These are phyloP conservation scores for Eristalinus sepulchralis DNA, from an alignment of 2,888 invertebrate genomes.

Conservation along the genomic window DNA sequence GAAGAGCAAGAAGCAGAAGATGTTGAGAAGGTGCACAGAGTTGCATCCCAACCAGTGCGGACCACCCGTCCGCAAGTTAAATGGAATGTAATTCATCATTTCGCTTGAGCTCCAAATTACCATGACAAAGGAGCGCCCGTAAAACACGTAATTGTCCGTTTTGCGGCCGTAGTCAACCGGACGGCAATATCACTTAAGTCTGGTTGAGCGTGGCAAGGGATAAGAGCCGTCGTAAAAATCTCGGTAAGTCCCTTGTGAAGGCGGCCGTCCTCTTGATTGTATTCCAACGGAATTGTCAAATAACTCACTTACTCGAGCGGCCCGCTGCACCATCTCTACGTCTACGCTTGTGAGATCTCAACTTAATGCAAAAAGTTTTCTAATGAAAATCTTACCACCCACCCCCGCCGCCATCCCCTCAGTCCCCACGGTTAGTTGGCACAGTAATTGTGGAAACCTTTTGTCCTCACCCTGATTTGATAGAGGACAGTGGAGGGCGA, in stretches of 20 bases:
- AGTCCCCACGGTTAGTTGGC: constrained; percentile 38
- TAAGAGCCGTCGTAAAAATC: constrained; percentile 43
- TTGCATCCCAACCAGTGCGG: not conserved
- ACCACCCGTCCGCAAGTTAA: not conserved
- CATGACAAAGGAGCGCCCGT: constrained; percentile 55
- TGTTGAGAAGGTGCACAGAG: not conserved
- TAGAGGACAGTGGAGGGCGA: not conserved
- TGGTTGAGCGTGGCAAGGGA: constrained; percentile 39
- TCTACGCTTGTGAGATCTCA: constrained; percentile 59
- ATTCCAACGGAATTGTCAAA: constrained; percentile 27
- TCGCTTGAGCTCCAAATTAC: constrained; percentile 48
- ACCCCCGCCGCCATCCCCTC: not conserved
- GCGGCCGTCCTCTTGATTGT: constrained; percentile 18
- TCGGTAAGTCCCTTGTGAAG: constrained; percentile 7
- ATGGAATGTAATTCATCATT: constrained; percentile 54
- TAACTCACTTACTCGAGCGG: constrained; percentile 24
- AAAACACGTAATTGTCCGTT: constrained; percentile 48
- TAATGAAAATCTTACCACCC: constrained; percentile 56
- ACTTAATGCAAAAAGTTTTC: constrained; percentile 68
- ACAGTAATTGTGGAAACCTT: constrained; percentile 59
- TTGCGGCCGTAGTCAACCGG: not conserved
- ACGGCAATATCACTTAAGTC: constrained; percentile 40
- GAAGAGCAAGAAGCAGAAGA: constrained; percentile 5
- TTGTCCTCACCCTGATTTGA: constrained; percentile 12
- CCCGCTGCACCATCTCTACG: not conserved